These are phyloP conservation scores for Philaethria dido DNA, from an alignment of 2,888 invertebrate genomes.

Conservation along the genomic window DNA sequence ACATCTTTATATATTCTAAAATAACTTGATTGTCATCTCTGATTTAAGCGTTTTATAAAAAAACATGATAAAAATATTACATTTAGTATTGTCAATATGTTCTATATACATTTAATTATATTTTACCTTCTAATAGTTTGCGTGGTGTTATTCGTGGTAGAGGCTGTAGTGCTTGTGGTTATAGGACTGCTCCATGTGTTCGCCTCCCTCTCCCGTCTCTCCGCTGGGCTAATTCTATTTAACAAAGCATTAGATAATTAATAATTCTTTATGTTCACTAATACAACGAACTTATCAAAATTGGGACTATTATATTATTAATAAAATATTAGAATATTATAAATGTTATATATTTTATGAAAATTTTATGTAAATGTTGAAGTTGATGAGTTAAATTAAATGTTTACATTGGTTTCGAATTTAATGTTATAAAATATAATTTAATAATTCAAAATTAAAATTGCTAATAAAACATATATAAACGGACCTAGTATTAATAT, in stretches of 20 bases:
- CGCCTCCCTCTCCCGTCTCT: slow-evolving; percentile 65
- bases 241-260: background rate
- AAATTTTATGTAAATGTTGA: slow-evolving; percentile 28
- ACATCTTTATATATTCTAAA: no score
- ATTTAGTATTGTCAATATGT: background rate
- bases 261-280: background rate
- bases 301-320: background rate
- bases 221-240: slow-evolving; percentile 61
- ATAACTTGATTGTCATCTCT: no score
- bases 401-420: slow-evolving; percentile 36
- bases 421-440: slow-evolving; percentile 4
- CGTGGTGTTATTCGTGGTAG: slow-evolving; percentile 44
- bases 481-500: no score
- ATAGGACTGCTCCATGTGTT: slow-evolving; percentile 65
- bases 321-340: slow-evolving; percentile 18
- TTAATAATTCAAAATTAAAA: background rate
- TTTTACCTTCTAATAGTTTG: slow-evolving; percentile 41
- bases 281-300: no score
- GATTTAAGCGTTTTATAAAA: no score
- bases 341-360: slow-evolving; percentile 29
- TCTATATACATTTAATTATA: background rate
- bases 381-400: slow-evolving; percentile 30
- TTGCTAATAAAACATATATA: background rate
- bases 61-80: background rate
- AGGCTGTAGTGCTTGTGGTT: slow-evolving; percentile 59